These are phyloP conservation scores for Hyposmocoma kahamanoa DNA, from an alignment of 1,140 invertebrate species.

Conservation along the genomic window DNA sequence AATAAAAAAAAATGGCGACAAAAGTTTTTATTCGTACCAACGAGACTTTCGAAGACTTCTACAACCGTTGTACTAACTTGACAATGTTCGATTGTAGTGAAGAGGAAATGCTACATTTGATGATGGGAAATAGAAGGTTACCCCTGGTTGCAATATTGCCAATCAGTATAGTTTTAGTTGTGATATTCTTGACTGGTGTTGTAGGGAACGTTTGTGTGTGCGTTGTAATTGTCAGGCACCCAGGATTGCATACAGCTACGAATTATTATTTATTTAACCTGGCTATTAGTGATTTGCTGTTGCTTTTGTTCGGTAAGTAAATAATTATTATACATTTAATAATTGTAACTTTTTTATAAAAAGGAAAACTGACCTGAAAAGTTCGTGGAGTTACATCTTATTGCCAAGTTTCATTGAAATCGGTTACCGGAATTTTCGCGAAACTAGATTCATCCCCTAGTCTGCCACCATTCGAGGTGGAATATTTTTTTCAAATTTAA, in stretches of 20 bases:
- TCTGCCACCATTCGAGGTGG: no score
- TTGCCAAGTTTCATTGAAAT: no score
- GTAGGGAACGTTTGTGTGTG: slow-evolving; percentile 93
- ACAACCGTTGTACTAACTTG: slow-evolving; percentile 52
- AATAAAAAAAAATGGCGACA: slow-evolving; percentile 32
- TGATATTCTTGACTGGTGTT: slow-evolving; percentile 90
- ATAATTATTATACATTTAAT: background rate
- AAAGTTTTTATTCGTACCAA: slow-evolving; percentile 45
- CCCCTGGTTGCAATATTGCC: slow-evolving; percentile 74
- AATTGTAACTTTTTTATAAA: no score
- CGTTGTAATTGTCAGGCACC: slow-evolving; percentile 89
- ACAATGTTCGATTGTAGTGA: slow-evolving; percentile 71
- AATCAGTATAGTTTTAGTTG: slow-evolving; percentile 83
- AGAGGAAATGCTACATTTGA: slow-evolving; percentile 70
- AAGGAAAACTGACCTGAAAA: no score
- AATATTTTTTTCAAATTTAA: no score
- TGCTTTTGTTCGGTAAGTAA: slow-evolving; percentile 82
- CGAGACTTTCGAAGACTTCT: slow-evolving; percentile 57
- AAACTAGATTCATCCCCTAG: no score
- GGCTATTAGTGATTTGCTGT: slow-evolving; percentile 84
- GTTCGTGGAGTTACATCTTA: no score
- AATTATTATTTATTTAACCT: slow-evolving; percentile 96
- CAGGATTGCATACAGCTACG: slow-evolving; percentile 87
- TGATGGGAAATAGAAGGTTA: slow-evolving; percentile 70
- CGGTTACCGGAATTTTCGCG: no score